Conservation (phyloP, 1,140 invertebrate genomes). For the Ectropis grisescens region DNA sequence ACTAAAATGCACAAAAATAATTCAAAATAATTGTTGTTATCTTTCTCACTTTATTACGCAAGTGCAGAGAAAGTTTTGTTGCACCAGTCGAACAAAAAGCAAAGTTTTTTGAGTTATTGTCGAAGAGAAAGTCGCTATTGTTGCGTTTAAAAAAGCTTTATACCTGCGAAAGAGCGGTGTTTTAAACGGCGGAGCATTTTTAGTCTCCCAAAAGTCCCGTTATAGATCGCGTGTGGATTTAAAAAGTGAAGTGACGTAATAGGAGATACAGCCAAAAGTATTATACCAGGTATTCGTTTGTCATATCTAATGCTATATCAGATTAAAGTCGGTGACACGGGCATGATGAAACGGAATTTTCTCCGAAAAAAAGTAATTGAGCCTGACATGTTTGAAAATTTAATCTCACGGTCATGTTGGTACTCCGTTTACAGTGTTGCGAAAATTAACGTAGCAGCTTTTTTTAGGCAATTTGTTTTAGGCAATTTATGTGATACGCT, state of each 20-base stretch:
- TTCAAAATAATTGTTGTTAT: slow-evolving; percentile 14
- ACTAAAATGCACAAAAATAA: slow-evolving; percentile 31
- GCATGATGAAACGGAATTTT: slow-evolving; percentile 29
- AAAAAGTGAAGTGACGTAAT: slow-evolving; percentile 4
- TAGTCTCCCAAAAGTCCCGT: slow-evolving; percentile 45
- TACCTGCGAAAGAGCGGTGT: slow-evolving; percentile 38
- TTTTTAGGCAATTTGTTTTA: slow-evolving; percentile 24
- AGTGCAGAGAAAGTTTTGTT: slow-evolving; percentile 51
- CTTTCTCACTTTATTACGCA: slow-evolving; percentile 22
- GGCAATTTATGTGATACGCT: slow-evolving; percentile 16
- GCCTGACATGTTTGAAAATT: slow-evolving; percentile 38
- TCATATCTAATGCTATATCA: slow-evolving; percentile 14
- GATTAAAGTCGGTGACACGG: slow-evolving; percentile 17
- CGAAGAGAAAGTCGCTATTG: slow-evolving; percentile 53
- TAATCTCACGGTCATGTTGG: slow-evolving; percentile 36
- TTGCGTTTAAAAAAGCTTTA: slow-evolving; percentile 40
- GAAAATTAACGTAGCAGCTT: slow-evolving; percentile 27
- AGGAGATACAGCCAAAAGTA: not conserved
- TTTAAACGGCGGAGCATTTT: slow-evolving; percentile 45
- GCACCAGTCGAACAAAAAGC: slow-evolving; percentile 27
- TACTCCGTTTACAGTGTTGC: slow-evolving; percentile 14
- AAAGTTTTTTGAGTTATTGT: slow-evolving; percentile 44
- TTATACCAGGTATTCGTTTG: slow-evolving; percentile 7
- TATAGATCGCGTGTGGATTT: slow-evolving; percentile 35
- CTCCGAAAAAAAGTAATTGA: slow-evolving; percentile 35